phyloP scores from a whole-genome alignment of 2,797 vertebrate genomes.

The Oryzias sinensis region DNA sequence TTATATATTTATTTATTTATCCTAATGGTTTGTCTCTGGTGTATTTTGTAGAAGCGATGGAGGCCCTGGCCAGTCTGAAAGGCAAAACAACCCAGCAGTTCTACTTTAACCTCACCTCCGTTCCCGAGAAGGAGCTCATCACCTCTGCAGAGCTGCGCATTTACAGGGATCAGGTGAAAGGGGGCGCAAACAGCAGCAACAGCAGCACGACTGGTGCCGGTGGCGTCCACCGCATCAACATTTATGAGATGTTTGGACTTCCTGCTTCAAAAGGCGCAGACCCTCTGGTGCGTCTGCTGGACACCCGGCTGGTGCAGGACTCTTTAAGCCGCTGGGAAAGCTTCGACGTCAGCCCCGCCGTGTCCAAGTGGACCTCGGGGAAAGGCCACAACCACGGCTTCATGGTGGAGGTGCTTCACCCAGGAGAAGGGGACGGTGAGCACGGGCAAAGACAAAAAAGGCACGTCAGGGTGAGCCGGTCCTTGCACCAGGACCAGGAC shows the following conservation, averaged over 20 bases:
- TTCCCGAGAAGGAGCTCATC: slow-evolving; percentile 90
- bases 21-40: slow-evolving; percentile 25
- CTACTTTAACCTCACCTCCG: slow-evolving; percentile 95
- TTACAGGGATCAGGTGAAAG: slow-evolving; percentile 90
- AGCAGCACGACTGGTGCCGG: slow-evolving; percentile 62
- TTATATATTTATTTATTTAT: no score
- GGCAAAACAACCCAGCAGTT: slow-evolving; percentile 91
- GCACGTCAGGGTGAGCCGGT: slow-evolving; percentile 95
- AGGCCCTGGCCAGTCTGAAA: slow-evolving; percentile 88
- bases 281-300: slow-evolving; percentile 90
- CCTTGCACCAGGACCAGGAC: slow-evolving; percentile 88
- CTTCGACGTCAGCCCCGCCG: slow-evolving; percentile 94
- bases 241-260: slow-evolving; percentile 94
- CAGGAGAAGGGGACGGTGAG: slow-evolving; percentile 71
- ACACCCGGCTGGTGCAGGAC: slow-evolving; percentile 94
- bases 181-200: slow-evolving; percentile 51
- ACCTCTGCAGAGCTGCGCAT: slow-evolving; percentile 94
- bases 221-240: slow-evolving; percentile 93
- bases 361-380: slow-evolving; percentile 89
- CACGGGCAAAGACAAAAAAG: slow-evolving; percentile 69
- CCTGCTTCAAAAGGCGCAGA: slow-evolving; percentile 76
- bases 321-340: slow-evolving; percentile 94
- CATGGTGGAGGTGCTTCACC: slow-evolving; percentile 92
- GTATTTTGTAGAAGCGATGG: slow-evolving; percentile 85
- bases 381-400: slow-evolving; percentile 92